Base-by-base conservation (phyloP, 2,888 invertebrate genomes). In the Cynaeus angustus region DNA sequence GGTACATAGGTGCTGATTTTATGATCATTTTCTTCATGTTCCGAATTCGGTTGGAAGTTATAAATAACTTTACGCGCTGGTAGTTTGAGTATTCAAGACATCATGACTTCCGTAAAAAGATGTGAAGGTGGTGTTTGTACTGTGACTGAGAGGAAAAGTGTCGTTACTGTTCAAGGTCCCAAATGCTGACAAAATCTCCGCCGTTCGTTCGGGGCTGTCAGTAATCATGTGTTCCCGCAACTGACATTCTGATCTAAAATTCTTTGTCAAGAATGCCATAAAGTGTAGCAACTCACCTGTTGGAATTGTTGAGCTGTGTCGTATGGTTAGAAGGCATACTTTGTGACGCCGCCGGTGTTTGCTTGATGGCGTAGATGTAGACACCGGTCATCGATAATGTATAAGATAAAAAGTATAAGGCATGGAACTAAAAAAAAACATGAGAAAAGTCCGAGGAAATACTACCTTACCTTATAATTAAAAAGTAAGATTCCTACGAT, bases 321-420 rank as follows among this genome's bases (percentile, higher is more conserved):
- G 52, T 83, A 77, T 71, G 75, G 50, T 76, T 72, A 45, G 78
- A 74, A 59, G 81, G 78, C 80, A 80, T 68, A 62, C 75, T 76
- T 74, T 81, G 85, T 46, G 86, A 79, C 38, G 86, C 85, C 59
- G 88, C 86, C 0, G 89, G 88, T 8, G 89, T 87, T 52, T 89
- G 88, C 75, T 90, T 89, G 66, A 92, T 89, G 1, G 90, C 88
- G 75, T 90, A 91, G 58, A 90, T 86, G 70, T 89, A 86, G 66
- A 94, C 91, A 12, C 95, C 95, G 41, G 89, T 87, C 87, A 94
- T 90, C 48, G 94, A 92, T 77, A 94, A 86, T 56, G 90, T 84
- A 83, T 93, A 95, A 9, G 94, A 93, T 70, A 94, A 85, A 85
- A 95, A 92, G 85, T 95, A 95, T 67, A 95, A 87, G 16, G 90